Evolutionary conservation across 1,140 invertebrate genomes (phyloP).

Genomic region (Phthorimaea operculella): DNA sequence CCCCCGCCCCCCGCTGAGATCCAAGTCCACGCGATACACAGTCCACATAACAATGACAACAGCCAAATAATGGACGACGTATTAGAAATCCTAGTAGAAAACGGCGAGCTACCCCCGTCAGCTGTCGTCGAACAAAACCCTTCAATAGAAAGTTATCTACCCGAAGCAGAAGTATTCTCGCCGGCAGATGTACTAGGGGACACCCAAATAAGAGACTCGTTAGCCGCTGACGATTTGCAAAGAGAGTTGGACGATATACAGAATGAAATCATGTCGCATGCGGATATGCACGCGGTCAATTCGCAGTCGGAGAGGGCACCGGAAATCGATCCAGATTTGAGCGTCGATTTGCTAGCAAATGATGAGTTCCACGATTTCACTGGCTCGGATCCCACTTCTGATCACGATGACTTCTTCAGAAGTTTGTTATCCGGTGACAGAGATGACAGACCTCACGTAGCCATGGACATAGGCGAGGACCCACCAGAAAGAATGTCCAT

Average conservation of each 20-base stretch:
- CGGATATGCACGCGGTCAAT: conserved; percentile 33
- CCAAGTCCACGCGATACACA: not conserved
- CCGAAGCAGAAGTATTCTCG: conserved; percentile 31
- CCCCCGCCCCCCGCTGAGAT: conserved; percentile 23
- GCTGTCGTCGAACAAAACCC: conserved; percentile 67
- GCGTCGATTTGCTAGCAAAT: conserved; percentile 38
- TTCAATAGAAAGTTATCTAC: not conserved
- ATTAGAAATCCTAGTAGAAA: conserved; percentile 93
- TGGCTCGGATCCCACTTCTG: conserved; percentile 31
- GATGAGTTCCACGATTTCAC: conserved; percentile 50
- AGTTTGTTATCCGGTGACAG: conserved; percentile 40
- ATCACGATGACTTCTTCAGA: conserved; percentile 50
- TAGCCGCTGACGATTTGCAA: conserved; percentile 49
- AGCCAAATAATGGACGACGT: conserved; percentile 92
- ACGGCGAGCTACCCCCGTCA: conserved; percentile 90
- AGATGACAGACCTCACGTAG: conserved; percentile 33
- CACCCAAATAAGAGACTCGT: conserved; percentile 37
- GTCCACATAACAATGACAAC: conserved; percentile 48
- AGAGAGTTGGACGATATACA: conserved; percentile 54
- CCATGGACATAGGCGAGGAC: conserved; percentile 54
- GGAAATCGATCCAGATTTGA: conserved; percentile 43
- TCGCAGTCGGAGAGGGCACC: conserved; percentile 21
- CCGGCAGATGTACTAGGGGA: conserved; percentile 43
- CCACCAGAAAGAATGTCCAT: conserved; percentile 47
- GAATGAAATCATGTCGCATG: conserved; percentile 51